Evolutionary conservation across 2,113 vertebrate species (phyloP).

Genomic region (Furnarius figulus): DNA sequence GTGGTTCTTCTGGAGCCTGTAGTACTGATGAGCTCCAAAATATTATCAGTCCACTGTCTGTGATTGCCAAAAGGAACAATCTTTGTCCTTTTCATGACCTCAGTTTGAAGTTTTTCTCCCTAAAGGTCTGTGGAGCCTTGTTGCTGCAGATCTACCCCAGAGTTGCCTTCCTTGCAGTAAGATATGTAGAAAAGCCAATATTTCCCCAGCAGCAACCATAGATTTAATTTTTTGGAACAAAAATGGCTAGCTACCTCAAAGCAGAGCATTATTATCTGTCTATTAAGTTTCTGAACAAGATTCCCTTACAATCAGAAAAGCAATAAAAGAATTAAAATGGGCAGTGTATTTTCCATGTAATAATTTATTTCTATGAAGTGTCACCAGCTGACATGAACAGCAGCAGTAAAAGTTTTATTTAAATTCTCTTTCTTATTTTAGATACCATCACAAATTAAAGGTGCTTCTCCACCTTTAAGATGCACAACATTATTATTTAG

Average conservation of each 20-base stretch:
- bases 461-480: not conserved
- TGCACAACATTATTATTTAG: not conserved
- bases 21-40: not conserved
- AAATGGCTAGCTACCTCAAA: not conserved
- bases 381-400: not conserved
- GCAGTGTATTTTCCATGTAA: not conserved
- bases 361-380: not conserved
- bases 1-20: not conserved
- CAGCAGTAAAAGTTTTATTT: not conserved
- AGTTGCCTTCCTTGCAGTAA: not conserved
- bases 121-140: not conserved
- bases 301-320: not conserved
- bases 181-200: not conserved
- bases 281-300: not conserved
- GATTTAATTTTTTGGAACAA: not conserved
- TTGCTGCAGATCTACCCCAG: not conserved
- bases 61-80: not conserved
- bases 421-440: not conserved
- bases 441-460: not conserved
- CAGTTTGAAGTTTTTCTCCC: not conserved
- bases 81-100: not conserved
- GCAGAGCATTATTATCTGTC: not conserved
- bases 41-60: not conserved
- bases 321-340: not conserved
- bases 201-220: not conserved